These are phyloP conservation scores for Gastrophysa polygoni DNA, from an alignment of 2,888 invertebrate genomes.

Conservation along the genomic window DNA sequence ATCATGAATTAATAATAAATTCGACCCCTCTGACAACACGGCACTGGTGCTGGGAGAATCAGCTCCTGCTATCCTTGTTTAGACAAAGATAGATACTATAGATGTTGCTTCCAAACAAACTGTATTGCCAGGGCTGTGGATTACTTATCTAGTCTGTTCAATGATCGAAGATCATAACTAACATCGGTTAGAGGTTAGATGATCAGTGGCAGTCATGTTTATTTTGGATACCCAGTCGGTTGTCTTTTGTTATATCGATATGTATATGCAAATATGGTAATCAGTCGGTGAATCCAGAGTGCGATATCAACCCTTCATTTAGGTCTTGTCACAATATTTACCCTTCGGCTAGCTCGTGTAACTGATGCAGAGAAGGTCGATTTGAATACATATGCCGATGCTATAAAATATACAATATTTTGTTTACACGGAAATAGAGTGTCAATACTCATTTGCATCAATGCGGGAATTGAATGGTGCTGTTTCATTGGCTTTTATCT, in stretches of 20 bases:
- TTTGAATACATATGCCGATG: constrained; percentile 27
- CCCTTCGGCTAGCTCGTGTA: constrained; percentile 36
- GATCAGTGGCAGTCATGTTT: constrained; percentile 21
- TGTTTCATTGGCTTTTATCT: constrained; percentile 13
- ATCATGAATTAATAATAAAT: too few relatives aligned
- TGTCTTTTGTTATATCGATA: constrained; percentile 40
- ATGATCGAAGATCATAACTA: too few relatives aligned
- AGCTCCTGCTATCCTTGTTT: too few relatives aligned
- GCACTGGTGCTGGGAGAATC: too few relatives aligned
- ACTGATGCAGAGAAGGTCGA: constrained; percentile 16
- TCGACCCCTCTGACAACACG: too few relatives aligned
- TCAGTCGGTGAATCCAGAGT: constrained; percentile 26
- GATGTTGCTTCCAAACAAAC: too few relatives aligned
- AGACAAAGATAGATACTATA: too few relatives aligned
- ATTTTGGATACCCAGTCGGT: constrained; percentile 32
- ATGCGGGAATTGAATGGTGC: constrained; percentile 24
- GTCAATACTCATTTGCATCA: constrained; percentile 36
- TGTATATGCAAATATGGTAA: constrained; percentile 40
- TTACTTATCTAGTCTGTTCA: too few relatives aligned
- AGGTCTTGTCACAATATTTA: constrained; percentile 48
- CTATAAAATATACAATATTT: constrained; percentile 22
- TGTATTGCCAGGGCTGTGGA: too few relatives aligned
- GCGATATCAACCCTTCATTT: constrained; percentile 32
- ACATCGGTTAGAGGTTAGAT: too few relatives aligned
- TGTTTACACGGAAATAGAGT: constrained; percentile 35